A percentile compares a stretch with the other conserved stretches of the same genome.
phyloP scores from a whole-genome alignment of 2,888 invertebrate species.

The Eupithecia inturbata region DNA sequence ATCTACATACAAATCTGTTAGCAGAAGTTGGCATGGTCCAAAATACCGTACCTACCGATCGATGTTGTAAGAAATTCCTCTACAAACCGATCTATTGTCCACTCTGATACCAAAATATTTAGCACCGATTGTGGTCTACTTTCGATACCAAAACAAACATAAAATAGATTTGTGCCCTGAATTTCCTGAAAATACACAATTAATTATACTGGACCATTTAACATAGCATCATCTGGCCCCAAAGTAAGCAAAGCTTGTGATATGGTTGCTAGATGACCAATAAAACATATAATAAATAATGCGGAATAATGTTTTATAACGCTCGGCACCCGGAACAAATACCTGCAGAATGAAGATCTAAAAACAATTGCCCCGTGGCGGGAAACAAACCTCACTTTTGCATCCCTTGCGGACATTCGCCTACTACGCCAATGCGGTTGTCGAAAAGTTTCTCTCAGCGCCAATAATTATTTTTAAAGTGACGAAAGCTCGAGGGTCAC shows the following conservation, averaged over 20 bases:
- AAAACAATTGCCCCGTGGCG: neutral
- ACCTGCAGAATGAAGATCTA: neutral
- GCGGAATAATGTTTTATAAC: too few species aligned
- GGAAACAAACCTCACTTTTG: neutral
- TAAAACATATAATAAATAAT: too few species aligned
- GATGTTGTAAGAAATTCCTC: neutral
- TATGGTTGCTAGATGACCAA: too few species aligned
- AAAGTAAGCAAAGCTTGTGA: too few species aligned
- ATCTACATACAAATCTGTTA: neutral
- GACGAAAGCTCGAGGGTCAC: neutral
- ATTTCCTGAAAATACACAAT: too few species aligned
- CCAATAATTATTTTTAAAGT: neutral
- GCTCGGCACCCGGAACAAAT: too few species aligned
- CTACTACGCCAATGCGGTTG: neutral
- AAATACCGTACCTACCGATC: neutral
- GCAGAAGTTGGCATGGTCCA: neutral
- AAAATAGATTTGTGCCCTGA: neutral
- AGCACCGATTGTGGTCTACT: neutral
- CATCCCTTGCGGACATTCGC: neutral
- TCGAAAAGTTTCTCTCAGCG: neutral
- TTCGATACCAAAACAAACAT: neutral
- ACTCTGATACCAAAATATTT: neutral
- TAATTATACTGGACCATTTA: too few species aligned
- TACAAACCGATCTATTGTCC: neutral
- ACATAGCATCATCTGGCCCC: too few species aligned